Conservation (phyloP, 1,140 invertebrate species). For the Pseudachorutes palmiensis region DNA sequence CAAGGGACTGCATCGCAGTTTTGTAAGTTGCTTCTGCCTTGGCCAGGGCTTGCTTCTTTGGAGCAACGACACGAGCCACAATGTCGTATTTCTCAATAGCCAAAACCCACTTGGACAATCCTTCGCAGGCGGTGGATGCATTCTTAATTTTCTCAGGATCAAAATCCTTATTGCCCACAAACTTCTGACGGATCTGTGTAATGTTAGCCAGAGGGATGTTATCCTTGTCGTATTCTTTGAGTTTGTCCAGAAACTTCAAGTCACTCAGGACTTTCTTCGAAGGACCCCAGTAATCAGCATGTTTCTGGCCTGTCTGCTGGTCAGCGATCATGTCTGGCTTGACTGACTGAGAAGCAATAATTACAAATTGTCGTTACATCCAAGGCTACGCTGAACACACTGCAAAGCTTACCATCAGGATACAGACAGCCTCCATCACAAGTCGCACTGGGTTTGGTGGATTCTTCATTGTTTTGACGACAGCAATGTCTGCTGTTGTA, state of each 20-base stretch:
- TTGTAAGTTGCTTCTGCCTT: slow-evolving; percentile 66
- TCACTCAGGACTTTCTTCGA: slow-evolving; percentile 84
- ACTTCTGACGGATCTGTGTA: slow-evolving; percentile 70
- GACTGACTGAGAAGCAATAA: slow-evolving; percentile 51
- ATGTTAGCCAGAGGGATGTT: slow-evolving; percentile 74
- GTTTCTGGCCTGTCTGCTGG: slow-evolving; percentile 61
- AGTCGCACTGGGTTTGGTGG: slow-evolving; percentile 86
- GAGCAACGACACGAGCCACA: slow-evolving; percentile 78
- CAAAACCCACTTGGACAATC: slow-evolving; percentile 66
- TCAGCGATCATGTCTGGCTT: slow-evolving; percentile 76
- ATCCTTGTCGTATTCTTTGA: slow-evolving; percentile 86
- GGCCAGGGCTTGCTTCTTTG: slow-evolving; percentile 69
- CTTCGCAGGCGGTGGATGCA: slow-evolving; percentile 51
- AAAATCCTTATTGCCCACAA: slow-evolving; percentile 74
- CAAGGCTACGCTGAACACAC: slow-evolving; percentile 9
- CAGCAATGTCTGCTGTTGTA: slow-evolving; percentile 81
- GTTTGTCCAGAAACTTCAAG: slow-evolving; percentile 74
- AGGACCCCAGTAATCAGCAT: slow-evolving; percentile 89
- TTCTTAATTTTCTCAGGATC: slow-evolving; percentile 79
- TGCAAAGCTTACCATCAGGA: slow-evolving; percentile 62
- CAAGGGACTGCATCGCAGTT: slow-evolving; percentile 54
- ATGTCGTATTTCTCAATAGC: slow-evolving; percentile 88
- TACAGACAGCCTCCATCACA: slow-evolving; percentile 93
- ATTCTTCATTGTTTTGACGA: slow-evolving; percentile 96
- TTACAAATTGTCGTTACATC: slow-evolving; percentile 12